Evolutionary conservation across 2,888 invertebrate genomes (phyloP), one percentile per base, ranked within the genome.

Genomic region (Macropis europaea): DNA sequence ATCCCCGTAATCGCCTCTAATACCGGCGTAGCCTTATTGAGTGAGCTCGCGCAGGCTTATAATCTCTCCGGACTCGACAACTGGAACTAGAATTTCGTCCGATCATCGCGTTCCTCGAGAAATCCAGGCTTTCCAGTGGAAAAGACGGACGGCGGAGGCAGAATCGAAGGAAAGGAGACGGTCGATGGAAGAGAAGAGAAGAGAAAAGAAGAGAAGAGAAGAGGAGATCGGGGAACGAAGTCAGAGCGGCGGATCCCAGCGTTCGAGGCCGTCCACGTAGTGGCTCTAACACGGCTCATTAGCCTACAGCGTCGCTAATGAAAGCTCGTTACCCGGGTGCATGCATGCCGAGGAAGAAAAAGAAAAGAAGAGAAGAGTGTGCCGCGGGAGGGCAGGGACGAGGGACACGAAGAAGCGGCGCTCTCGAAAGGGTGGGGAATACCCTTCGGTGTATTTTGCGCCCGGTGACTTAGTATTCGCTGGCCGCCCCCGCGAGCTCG

Each of bases 261-360:
- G 59, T 80, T 76, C 82, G 66, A 67, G 71, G 70, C 70, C 70
- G 75, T 78, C 70, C 73, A 75, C 53, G 78, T 63, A 71, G 74
- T 56, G 70, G 54, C 77, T 76, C 79, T 79, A 87, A 87, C 87
- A 86, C 81, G 84, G 86, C 89, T 89, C 89, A 89, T 89, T 89
- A 89, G 89, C 89, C 86, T 89, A 89, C 89, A 89, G 87, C 87
- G 85, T 89, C 86, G 88, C 88, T 89, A 89, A 89, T 89, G 88
- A 89, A 89, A 89, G 88, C 88, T 89, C 89, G 88, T 89, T 89
- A 88, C 87, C 82, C 81, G 84, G 81, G 76, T 82, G 83, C 84
- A 84, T 81, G 85, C 81, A 79, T 77, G 81, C 81, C 76, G 78
- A 66, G 70, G 63, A 68, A 66, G 60, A 70, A 62, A 75, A 63